A percentile compares a stretch with the other conserved stretches of the same genome.
phyloP scores from a whole-genome alignment of 2,113 vertebrate genomes.

The Rafetus swinhoei region DNA sequence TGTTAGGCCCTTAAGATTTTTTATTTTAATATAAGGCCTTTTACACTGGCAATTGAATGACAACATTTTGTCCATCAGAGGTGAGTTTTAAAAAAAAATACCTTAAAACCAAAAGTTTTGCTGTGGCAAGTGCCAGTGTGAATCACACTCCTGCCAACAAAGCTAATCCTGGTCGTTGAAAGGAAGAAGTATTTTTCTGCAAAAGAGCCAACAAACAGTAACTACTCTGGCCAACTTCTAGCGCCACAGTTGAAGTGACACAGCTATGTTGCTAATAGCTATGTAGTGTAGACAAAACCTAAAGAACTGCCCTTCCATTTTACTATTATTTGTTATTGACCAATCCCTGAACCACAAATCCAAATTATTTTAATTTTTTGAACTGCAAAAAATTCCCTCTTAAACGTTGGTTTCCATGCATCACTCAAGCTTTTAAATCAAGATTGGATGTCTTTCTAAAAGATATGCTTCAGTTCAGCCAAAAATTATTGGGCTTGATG shows the following conservation, averaged over 20 bases:
- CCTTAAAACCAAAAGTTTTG: no score
- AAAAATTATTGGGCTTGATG: neutral
- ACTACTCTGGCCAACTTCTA: no score
- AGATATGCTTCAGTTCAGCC: neutral
- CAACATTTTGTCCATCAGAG: no score
- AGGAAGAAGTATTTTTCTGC: no score
- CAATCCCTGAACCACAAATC: neutral
- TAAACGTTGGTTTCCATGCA: neutral
- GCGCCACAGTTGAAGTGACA: no score
- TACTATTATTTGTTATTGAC: neutral
- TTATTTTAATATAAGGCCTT: neutral
- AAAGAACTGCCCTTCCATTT: neutral
- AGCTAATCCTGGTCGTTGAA: no score
- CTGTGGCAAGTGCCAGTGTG: no score
- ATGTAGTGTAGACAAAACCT: neutral
- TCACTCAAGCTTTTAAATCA: neutral
- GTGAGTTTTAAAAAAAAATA: no score
- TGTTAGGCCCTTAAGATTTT: neutral
- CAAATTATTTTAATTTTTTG: neutral
- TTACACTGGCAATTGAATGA: no score
- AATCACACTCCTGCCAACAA: no score
- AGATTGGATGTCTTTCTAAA: neutral
- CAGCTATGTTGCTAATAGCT: no score
- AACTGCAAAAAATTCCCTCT: neutral
- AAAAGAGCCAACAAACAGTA: no score